A percentile compares a stretch with the other conserved stretches of the same genome.
Conservation (phyloP, 2,888 invertebrate species). For the Noctua janthe region DNA sequence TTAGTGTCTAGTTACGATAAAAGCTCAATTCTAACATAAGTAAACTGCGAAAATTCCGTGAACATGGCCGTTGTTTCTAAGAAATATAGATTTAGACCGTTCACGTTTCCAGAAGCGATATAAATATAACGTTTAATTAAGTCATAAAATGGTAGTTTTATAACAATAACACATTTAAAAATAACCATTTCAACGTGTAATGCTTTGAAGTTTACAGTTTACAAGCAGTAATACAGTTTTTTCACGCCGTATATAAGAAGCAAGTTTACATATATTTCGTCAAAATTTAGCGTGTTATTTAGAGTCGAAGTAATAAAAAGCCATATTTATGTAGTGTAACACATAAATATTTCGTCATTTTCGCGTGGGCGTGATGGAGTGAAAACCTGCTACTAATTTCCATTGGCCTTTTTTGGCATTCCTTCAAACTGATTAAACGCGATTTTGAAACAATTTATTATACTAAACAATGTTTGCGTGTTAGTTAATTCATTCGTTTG, state of each 20-base stretch:
- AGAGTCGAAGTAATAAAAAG: constrained; percentile 49
- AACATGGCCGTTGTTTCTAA: constrained; percentile 35
- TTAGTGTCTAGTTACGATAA: constrained; percentile 38
- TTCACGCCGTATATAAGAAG: constrained; percentile 39
- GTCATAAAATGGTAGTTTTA: constrained; percentile 63
- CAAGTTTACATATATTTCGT: constrained; percentile 44
- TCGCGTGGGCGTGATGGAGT: constrained; percentile 33
- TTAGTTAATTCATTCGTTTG: constrained; percentile 19
- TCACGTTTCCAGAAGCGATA: constrained; percentile 49
- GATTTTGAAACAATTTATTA: constrained; percentile 1
- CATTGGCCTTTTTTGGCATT: constrained; percentile 46
- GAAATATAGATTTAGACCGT: constrained; percentile 51
- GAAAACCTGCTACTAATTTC: constrained; percentile 39
- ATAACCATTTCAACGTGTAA: constrained; percentile 39
- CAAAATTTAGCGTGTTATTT: constrained; percentile 55
- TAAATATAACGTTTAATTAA: constrained; percentile 67
- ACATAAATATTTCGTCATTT: constrained; percentile 51
- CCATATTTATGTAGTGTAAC: constrained; percentile 50
- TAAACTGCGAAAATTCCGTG: constrained; percentile 39
- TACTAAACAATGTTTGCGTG: constrained; percentile 13
- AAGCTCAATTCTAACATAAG: constrained; percentile 34
- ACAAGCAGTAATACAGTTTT: constrained; percentile 34
- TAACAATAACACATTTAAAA: constrained; percentile 55
- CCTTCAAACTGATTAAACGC: constrained; percentile 19
- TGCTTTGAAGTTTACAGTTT: constrained; percentile 30